These are phyloP conservation scores for Aricia agestis DNA, from an alignment of 1,140 invertebrate genomes.

Conservation along the genomic window DNA sequence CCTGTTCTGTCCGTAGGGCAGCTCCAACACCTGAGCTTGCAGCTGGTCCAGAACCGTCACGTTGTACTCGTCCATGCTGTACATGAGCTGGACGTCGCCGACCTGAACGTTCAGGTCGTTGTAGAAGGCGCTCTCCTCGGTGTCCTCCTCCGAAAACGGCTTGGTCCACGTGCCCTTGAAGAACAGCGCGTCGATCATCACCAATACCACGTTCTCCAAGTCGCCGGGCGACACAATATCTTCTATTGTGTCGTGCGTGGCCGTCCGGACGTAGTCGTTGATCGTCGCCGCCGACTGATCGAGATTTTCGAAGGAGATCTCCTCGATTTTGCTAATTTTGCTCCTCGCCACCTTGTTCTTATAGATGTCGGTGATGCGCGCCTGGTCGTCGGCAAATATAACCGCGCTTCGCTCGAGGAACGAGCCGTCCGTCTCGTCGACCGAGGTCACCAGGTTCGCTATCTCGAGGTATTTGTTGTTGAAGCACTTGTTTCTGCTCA, in stretches of 20 bases:
- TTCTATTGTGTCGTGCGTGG: conserved; percentile 46
- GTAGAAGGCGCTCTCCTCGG: conserved; percentile 66
- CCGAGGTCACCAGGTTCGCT: conserved; percentile 16
- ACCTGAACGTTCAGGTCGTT: conserved; percentile 52
- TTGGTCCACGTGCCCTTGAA: conserved; percentile 85
- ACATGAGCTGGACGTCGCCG: conserved; percentile 72
- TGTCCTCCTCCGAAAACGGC: conserved; percentile 77
- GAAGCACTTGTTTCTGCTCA: conserved; percentile 54
- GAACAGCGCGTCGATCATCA: conserved; percentile 84
- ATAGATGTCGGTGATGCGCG: conserved; percentile 35
- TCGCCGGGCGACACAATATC: conserved; percentile 55
- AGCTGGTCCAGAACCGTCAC: conserved; percentile 48
- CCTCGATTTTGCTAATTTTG: conserved; percentile 36
- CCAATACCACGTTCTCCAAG: conserved; percentile 71
- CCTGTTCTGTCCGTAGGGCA: conserved; percentile 79
- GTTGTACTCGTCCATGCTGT: conserved; percentile 44
- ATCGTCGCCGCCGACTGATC: conserved; percentile 35
- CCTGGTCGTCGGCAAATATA: conserved; percentile 39
- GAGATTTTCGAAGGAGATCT: conserved; percentile 35
- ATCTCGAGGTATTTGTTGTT: conserved; percentile 50
- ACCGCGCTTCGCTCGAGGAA: conserved; percentile 41
- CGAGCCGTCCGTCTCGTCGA: conserved; percentile 17
- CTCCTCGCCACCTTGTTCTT: conserved; percentile 25
- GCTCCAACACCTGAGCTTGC: conserved; percentile 77
- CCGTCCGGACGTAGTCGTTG: conserved; percentile 44